Evolutionary conservation across 1,140 invertebrate species (phyloP).

Genomic region (Andrena cerasifolii): DNA sequence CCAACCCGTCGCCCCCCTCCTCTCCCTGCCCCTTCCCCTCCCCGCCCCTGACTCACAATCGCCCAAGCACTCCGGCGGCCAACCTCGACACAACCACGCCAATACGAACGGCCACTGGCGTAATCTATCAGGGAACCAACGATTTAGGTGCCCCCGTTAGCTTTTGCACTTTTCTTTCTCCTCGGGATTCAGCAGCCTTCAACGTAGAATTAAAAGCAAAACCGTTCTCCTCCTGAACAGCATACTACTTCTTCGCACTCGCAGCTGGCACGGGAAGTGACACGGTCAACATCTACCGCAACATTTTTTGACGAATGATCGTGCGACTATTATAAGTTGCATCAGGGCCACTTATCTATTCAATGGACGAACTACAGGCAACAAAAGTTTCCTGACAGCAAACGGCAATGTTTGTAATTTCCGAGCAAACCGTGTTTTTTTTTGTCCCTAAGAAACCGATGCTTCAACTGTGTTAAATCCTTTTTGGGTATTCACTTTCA

Average conservation of each 20-base stretch:
- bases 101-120: conserved; percentile 49
- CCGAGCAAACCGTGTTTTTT: background rate
- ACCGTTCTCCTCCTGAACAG: too few relatives aligned
- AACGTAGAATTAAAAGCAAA: background rate
- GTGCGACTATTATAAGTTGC: too few relatives aligned
- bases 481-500: background rate
- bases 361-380: too few relatives aligned
- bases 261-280: too few relatives aligned
- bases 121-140: conserved; percentile 30
- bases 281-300: too few relatives aligned
- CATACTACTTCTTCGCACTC: too few relatives aligned
- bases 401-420: too few relatives aligned
- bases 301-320: too few relatives aligned
- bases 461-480: background rate
- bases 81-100: conserved; percentile 30
- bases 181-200: background rate
- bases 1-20: conserved; percentile 57
- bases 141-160: background rate
- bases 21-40: conserved; percentile 10
- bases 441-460: too few relatives aligned
- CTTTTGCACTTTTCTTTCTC: background rate
- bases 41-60: background rate
- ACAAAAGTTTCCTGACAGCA: too few relatives aligned
- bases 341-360: too few relatives aligned
- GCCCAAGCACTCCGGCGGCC: background rate